Evolutionary conservation across 2,113 vertebrate genomes (phyloP).

Genomic region (Sarotherodon lohbergeri): DNA sequence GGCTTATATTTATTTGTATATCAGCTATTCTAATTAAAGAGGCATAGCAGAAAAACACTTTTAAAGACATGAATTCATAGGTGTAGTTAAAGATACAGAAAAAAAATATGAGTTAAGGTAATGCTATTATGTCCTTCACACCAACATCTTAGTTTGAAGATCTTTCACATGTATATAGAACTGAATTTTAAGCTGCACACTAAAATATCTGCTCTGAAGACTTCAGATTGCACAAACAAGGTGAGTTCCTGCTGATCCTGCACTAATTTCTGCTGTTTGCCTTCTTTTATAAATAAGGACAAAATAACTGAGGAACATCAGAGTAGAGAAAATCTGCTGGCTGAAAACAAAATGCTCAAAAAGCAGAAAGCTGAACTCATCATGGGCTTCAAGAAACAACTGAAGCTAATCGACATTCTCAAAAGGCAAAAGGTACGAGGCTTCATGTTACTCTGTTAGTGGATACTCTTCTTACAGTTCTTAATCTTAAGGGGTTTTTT

Average conservation of each 20-base stretch:
- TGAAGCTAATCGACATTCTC: conserved; percentile 91
- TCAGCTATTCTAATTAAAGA: not conserved
- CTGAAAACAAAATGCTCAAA: conserved; percentile 89
- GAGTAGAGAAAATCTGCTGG: conserved; percentile 81
- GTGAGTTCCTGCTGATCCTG: not conserved
- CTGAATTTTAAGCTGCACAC: not conserved
- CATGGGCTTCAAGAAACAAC: conserved; percentile 88
- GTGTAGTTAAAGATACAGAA: not conserved
- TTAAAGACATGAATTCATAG: not conserved
- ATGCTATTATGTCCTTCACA: not conserved
- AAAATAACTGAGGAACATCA: conserved; percentile 79
- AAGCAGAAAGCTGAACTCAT: conserved; percentile 92
- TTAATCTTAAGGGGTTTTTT: not conserved
- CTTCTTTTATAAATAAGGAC: conserved; percentile 71
- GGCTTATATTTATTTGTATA: not conserved
- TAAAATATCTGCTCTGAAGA: not conserved
- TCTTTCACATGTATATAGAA: not conserved
- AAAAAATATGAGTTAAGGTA: not conserved
- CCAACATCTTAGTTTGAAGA: not conserved
- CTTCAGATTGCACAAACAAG: not conserved
- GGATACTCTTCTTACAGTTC: not conserved
- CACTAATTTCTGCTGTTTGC: not conserved
- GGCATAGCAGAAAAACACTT: not conserved
- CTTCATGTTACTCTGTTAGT: not conserved
- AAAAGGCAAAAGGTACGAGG: conserved; percentile 89